Conservation (phyloP, 2,113 vertebrate genomes). For the Nibea albiflora region DNA sequence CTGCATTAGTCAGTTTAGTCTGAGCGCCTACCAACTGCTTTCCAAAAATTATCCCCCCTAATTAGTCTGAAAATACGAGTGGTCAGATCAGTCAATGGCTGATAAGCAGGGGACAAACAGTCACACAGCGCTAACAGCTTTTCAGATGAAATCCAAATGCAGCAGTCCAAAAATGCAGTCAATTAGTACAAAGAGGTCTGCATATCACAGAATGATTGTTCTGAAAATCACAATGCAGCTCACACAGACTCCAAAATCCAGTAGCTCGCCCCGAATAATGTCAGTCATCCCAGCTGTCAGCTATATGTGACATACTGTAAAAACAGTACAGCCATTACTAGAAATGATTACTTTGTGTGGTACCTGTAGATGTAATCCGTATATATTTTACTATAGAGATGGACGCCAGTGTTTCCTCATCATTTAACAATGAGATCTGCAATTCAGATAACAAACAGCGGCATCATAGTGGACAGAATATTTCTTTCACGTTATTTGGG, state of each 20-base stretch:
- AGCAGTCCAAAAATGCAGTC: conserved; percentile 1
- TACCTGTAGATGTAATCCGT: neutral
- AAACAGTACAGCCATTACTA: neutral
- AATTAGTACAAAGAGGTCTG: conserved; percentile 23
- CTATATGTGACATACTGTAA: neutral
- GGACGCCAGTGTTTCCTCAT: neutral
- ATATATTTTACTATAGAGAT: neutral
- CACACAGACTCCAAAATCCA: neutral
- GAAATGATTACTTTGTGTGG: neutral
- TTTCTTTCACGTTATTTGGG: neutral
- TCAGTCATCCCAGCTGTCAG: neutral
- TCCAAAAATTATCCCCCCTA: conserved; percentile 42
- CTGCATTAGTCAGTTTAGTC: conserved; percentile 26
- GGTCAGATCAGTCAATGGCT: conserved; percentile 57
- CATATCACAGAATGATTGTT: conserved; percentile 11
- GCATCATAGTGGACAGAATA: neutral
- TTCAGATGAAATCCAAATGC: conserved; percentile 34
- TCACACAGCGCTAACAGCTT: conserved; percentile 18
- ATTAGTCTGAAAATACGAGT: conserved; percentile 57
- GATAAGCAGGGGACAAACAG: conserved; percentile 39
- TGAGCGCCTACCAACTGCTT: conserved; percentile 49
- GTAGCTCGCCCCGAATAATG: neutral
- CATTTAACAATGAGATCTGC: neutral
- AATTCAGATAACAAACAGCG: neutral
- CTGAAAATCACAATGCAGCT: conserved; percentile 6